Evolutionary conservation across 2,113 vertebrate species (phyloP).

Genomic region (Chlorodrepanis virens): DNA sequence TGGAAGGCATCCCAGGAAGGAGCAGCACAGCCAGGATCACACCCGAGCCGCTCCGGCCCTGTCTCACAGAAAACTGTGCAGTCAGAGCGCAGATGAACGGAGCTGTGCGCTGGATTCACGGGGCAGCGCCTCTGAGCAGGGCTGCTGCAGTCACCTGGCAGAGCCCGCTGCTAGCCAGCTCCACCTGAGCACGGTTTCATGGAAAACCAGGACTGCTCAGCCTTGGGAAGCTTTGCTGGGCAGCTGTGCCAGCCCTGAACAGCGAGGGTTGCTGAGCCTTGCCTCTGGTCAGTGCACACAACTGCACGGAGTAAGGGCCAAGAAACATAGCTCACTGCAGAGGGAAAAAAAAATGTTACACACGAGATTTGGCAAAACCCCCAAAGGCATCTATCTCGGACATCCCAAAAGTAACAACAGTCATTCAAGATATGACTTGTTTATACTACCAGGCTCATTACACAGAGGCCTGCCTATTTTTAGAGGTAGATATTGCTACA

Average conservation of each 20-base stretch:
- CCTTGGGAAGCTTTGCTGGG: not conserved
- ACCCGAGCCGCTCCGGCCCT: not conserved
- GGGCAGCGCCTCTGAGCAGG: not conserved
- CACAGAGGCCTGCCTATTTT: constrained; percentile 24
- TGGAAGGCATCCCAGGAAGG: not conserved
- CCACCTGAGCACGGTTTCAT: accelerated
- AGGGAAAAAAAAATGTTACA: not conserved
- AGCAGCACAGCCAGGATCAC: accelerated
- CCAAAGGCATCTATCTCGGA: not conserved
- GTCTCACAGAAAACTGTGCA: accelerated
- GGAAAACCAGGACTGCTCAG: not conserved
- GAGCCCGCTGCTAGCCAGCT: not conserved
- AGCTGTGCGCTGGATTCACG: accelerated
- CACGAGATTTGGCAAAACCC: constrained; percentile 1
- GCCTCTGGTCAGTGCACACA: not conserved
- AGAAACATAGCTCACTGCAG: not conserved
- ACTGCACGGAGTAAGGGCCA: accelerated
- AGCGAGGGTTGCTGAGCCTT: not conserved
- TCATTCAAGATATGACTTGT: not conserved
- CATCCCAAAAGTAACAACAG: constrained; percentile 28
- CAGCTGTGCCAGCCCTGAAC: not conserved
- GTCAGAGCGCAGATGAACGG: accelerated
- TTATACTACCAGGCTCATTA: not conserved
- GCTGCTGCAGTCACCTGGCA: not conserved
- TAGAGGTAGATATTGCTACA: not conserved